Conservation (phyloP, 2,888 invertebrate genomes). For the Chrysina gloriosa region DNA sequence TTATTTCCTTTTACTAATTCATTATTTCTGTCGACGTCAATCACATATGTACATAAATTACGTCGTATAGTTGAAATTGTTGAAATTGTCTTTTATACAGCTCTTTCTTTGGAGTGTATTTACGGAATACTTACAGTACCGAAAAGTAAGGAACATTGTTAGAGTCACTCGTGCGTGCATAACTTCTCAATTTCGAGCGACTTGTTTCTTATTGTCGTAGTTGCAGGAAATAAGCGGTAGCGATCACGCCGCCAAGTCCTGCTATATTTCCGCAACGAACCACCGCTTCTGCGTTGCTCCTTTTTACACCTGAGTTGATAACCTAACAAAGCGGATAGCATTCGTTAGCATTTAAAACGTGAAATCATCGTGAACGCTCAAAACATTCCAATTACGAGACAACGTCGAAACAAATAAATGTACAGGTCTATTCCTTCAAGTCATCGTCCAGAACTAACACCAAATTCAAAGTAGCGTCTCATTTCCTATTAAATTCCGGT, state of each 20-base stretch:
- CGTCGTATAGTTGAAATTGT: background rate
- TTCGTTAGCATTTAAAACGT: constrained; percentile 20
- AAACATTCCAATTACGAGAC: constrained; percentile 18
- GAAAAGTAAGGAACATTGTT: constrained; percentile 8
- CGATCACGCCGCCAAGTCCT: constrained; percentile 15
- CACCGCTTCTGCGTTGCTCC: constrained; percentile 18
- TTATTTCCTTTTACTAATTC: too few species aligned
- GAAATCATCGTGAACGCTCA: constrained; percentile 26
- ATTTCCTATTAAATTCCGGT: background rate
- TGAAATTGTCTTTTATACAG: too few species aligned
- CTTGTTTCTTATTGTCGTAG: constrained; percentile 23
- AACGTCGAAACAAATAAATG: background rate
- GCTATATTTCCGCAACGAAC: constrained; percentile 9
- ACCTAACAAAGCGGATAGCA: constrained; percentile 25
- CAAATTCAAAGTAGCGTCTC: background rate
- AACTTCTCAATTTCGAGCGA: constrained; percentile 34
- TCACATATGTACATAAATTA: background rate
- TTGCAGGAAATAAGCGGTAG: constrained; percentile 32
- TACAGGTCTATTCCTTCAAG: constrained; percentile 2
- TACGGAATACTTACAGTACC: background rate
- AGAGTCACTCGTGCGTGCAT: constrained; percentile 31
- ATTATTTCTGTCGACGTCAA: too few species aligned
- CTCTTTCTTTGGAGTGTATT: too few species aligned
- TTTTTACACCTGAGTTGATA: constrained; percentile 36
- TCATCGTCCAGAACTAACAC: too few species aligned